These are phyloP conservation scores for Melanchra persicariae DNA, from an alignment of 2,888 invertebrate genomes.

Conservation along the genomic window DNA sequence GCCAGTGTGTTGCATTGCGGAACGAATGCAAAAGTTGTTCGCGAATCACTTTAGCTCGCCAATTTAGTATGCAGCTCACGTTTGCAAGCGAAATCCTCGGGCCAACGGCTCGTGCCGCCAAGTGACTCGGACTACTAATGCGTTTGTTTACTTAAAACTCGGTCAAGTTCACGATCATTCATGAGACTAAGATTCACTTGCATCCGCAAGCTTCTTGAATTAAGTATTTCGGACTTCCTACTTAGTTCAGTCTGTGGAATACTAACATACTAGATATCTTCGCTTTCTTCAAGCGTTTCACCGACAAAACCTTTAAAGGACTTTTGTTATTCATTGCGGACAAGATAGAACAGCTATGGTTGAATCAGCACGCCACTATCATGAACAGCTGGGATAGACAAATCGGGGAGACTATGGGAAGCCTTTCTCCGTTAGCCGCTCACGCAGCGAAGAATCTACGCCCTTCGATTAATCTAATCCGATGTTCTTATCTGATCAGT, in stretches of 20 bases:
- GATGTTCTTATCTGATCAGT: conserved; percentile 69
- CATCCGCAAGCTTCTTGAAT: conserved; percentile 47
- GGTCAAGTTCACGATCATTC: conserved; percentile 65
- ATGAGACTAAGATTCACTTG: conserved; percentile 53
- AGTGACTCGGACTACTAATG: conserved; percentile 73
- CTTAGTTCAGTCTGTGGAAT: conserved; percentile 17
- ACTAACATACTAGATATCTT: conserved; percentile 33
- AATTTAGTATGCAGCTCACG: conserved; percentile 78
- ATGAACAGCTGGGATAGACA: conserved; percentile 69
- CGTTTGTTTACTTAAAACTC: conserved; percentile 69
- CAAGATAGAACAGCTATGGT: conserved; percentile 57
- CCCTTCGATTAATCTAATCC: conserved; percentile 77
- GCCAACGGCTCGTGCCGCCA: conserved; percentile 76
- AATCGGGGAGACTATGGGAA: conserved; percentile 77
- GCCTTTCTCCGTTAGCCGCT: conserved; percentile 71
- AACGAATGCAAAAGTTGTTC: conserved; percentile 85
- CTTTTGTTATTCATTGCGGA: conserved; percentile 16
- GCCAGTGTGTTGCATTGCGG: conserved; percentile 84
- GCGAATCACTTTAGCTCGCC: conserved; percentile 68
- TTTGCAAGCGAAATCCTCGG: conserved; percentile 78
- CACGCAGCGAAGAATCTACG: conserved; percentile 72
- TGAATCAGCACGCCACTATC: conserved; percentile 74
- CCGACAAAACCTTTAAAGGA: conserved; percentile 37
- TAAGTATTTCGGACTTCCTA: conserved; percentile 43
- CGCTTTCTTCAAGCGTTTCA: conserved; percentile 35